Percentiles rank a stretch among this genome's conserved stretches.
Conservation (phyloP, 2,113 vertebrate species). For the Phyllostomus hastatus region DNA sequence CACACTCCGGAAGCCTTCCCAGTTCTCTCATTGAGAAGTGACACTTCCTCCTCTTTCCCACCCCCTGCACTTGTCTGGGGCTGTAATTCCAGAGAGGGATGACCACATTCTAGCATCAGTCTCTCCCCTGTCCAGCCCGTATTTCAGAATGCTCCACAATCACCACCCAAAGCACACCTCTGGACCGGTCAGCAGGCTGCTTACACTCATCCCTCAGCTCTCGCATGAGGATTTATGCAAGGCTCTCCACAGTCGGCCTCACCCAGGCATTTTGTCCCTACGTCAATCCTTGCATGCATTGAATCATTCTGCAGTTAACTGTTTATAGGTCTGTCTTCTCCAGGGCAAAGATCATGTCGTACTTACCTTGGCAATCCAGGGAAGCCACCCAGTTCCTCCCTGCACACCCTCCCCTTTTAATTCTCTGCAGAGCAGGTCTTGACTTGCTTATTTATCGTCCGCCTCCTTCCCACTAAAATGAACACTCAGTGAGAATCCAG, state of each 20-base stretch:
- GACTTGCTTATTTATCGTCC: neutral
- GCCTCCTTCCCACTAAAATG: neutral
- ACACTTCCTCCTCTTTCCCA: neutral
- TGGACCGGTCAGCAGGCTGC: neutral
- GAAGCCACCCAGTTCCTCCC: neutral
- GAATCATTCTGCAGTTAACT: neutral
- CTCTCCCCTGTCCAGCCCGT: neutral
- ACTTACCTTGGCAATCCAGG: neutral
- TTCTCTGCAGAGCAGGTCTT: neutral
- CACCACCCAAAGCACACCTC: neutral
- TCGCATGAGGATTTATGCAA: neutral
- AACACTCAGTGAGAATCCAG: neutral
- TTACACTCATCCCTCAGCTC: neutral
- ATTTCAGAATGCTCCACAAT: neutral
- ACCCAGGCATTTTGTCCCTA: neutral
- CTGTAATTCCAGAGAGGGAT: neutral
- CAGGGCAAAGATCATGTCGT: neutral
- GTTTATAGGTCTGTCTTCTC: neutral
- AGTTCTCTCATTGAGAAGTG: neutral
- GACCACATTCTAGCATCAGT: neutral
- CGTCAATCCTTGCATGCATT: neutral
- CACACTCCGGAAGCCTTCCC: neutral
- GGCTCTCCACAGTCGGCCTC: neutral
- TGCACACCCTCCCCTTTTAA: neutral
- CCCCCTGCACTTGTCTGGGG: neutral